Evolutionary conservation across 2,888 invertebrate genomes (phyloP), one percentile per base, ranked within the genome.

Genomic region (Drosophila neotestacea): DNA sequence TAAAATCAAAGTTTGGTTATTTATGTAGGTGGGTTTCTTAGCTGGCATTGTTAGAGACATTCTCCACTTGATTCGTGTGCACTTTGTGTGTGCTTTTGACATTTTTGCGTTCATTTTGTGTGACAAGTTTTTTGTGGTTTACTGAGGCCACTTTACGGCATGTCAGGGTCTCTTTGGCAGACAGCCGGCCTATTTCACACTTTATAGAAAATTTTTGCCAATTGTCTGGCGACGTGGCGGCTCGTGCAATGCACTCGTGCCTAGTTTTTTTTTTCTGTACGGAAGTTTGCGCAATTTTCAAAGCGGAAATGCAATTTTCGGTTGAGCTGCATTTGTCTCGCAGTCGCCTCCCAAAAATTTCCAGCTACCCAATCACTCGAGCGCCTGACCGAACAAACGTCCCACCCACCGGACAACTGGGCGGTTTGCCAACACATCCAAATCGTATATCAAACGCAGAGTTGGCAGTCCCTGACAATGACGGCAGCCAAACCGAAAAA

Each of bases 401-500:
- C 34, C 71, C 67, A 46, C 59, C 64, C 50, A 28, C 56, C 51
- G 48, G 54, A 71, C 72, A 76, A 71, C 75, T 86, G 85, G 85
- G 86, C 84, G 81, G 77, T 73, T 79, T 85, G 85, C 85, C 85
- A 85, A 82, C 85, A 86, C 82, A 82, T 86, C 79, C 85, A 86
- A 84, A 84, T 86, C 85, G 85, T 85, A 86, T 86, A 86, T 86
- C 86, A 86, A 86, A 83, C 80, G 87, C 85, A 86, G 85, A 79
- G 78, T 81, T 86, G 85, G 85, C 85, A 86, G 81, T 70, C 73
- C 70, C 83, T 87, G 85, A 86, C 85, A 86, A 85, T 83, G 85
- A 86, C 75, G 66, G 71, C 74, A 68, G 76, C 75, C 77, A 69
- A 77, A 69, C 73, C 74, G 61, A 65, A 72, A 72, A 72, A 70